phyloP scores from a whole-genome alignment of 2,797 vertebrate species.

The Tarsius wallacei region DNA sequence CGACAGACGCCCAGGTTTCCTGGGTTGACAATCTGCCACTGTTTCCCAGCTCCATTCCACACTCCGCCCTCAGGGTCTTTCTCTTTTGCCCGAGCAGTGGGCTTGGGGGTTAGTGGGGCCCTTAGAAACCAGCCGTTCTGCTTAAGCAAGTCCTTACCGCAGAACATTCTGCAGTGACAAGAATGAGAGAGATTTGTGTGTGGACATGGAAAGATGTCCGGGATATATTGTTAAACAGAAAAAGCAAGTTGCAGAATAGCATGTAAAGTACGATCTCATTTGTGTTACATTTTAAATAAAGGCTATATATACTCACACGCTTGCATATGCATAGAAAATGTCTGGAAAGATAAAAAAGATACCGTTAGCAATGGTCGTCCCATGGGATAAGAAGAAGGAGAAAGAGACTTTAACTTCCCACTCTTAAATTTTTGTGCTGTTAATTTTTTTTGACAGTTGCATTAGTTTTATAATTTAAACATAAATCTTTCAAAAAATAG shows the following conservation, averaged over 20 bases:
- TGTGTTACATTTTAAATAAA: slow-evolving; percentile 82
- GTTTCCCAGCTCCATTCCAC: neutral
- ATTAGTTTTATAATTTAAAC: slow-evolving; percentile 65
- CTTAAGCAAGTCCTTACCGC: neutral
- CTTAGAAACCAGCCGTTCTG: neutral
- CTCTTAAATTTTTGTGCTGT: slow-evolving; percentile 50
- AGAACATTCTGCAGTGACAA: neutral
- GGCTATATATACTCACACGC: slow-evolving; percentile 72
- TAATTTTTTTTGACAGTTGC: slow-evolving; percentile 63
- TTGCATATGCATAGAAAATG: slow-evolving; percentile 73
- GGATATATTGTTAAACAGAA: slow-evolving; percentile 71
- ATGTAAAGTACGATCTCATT: slow-evolving; percentile 66
- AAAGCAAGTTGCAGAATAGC: slow-evolving; percentile 72
- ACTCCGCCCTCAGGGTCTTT: neutral
- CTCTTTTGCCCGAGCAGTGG: neutral
- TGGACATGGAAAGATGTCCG: neutral
- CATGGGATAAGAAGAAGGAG: neutral
- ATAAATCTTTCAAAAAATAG: slow-evolving; percentile 35
- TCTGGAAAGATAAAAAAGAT: slow-evolving; percentile 72
- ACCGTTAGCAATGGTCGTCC: slow-evolving; percentile 45
- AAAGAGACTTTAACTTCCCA: slow-evolving; percentile 58
- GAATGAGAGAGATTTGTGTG: neutral
- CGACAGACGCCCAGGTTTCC: neutral
- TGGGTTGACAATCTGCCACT: neutral
- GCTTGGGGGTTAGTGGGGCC: neutral